These are phyloP conservation scores for Drosophila pandora DNA, from an alignment of 1,140 invertebrate species.

Conservation along the genomic window DNA sequence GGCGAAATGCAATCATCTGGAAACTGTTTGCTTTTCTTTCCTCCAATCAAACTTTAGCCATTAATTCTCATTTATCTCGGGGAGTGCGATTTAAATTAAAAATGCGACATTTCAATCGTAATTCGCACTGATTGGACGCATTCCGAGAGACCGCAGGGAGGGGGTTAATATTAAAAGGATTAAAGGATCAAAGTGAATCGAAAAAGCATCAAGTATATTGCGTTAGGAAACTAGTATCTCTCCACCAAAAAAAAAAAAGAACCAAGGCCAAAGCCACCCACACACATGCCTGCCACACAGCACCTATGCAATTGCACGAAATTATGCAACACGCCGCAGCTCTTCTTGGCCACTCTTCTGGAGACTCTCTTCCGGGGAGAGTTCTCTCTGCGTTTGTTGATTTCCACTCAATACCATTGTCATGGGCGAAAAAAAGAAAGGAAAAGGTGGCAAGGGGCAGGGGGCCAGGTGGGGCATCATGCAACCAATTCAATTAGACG, in stretches of 20 bases:
- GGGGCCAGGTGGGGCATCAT: slow-evolving; percentile 24
- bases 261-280: slow-evolving; percentile 70
- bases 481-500: slow-evolving; percentile 79
- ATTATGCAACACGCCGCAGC: slow-evolving; percentile 73
- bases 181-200: neutral
- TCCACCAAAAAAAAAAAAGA: slow-evolving; percentile 22
- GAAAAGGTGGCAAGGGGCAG: slow-evolving; percentile 5
- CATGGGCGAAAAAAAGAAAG: slow-evolving; percentile 54
- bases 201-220: neutral
- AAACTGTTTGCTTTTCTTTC: slow-evolving; percentile 51
- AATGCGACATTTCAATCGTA: slow-evolving; percentile 17
- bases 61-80: slow-evolving; percentile 67
- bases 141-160: neutral
- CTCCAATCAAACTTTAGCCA: slow-evolving; percentile 50
- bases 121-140: slow-evolving; percentile 8
- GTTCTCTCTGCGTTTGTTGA: slow-evolving; percentile 9
- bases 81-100: slow-evolving; percentile 36
- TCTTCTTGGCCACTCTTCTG: slow-evolving; percentile 23
- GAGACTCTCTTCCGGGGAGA: slow-evolving; percentile 19
- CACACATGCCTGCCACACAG: slow-evolving; percentile 12
- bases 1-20: slow-evolving; percentile 56
- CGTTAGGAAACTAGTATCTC: neutral
- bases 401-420: slow-evolving; percentile 78
- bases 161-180: neutral
- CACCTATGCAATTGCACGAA: slow-evolving; percentile 59